Base-by-base conservation (phyloP, 1,140 invertebrate genomes). In the Semibalanus balanoides region DNA sequence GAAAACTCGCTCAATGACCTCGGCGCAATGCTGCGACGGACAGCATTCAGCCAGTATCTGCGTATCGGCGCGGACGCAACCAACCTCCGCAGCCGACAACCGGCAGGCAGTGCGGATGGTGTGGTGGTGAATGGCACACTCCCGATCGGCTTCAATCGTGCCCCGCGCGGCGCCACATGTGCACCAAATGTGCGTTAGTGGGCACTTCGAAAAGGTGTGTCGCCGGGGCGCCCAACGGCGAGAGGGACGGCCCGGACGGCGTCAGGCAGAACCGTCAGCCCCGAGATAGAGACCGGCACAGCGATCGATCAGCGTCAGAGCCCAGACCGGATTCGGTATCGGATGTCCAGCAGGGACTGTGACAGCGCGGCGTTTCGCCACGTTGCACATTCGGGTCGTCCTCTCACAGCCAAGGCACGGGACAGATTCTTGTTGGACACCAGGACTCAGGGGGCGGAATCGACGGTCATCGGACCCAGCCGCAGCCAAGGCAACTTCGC, bases 361-460 rank as follows among this genome's bases (percentile, higher is more conserved):
- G 22, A n/a, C 5, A 29, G 11, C 11, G 19, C 0, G 35, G 31
- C 40, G 29, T n/a, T 5, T 0, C 30, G 7, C 35, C 70, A 43
- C 31, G 30, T 3, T 77, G 30, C 27, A n/a, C 28, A 30, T 43
- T 25, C 30, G 14, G 73, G n/a, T 35, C 17, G 75, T 27, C n/a
- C n/a, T n/a, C n/a, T 30, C 73, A 74, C 30, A 72, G n/a, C 0
- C 19, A 28, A 30, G 64, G 0, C 27, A 64, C 5, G n/a, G 30
- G 0, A 3, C 64, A 27, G n/a, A 29, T 76, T 3, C 25, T 9
- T n/a, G n/a, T 0, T 76, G 76, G 76, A 30, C 30, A 19, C 76
- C 76, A 14, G n/a, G 76, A 76, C 69, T 35, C 76, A n/a, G n/a
- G 76, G 14, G 14, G 35, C 76, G 5, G 74, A 75, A 27, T 28